Percentiles rank a stretch among this genome's conserved stretches.
phyloP scores from a whole-genome alignment of 2,888 invertebrate species.

The Apodemia hepburni region DNA sequence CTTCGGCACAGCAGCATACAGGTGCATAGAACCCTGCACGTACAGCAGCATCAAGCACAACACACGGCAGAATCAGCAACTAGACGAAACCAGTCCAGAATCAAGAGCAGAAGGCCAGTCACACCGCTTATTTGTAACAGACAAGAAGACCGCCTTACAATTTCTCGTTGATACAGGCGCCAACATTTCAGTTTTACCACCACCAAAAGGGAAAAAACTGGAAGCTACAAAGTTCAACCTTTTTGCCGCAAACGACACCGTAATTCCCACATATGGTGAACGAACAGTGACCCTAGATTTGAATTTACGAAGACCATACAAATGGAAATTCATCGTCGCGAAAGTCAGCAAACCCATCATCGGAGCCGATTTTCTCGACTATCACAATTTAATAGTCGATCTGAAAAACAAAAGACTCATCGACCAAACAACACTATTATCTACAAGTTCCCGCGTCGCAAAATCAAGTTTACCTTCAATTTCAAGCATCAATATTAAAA shows the following conservation, averaged over 20 bases:
- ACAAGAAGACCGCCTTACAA: slow-evolving; percentile 9
- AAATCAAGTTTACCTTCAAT: background rate
- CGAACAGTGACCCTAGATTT: slow-evolving; percentile 15
- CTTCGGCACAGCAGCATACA: too few species aligned
- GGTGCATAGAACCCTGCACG: too few species aligned
- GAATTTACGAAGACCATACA: slow-evolving; percentile 18
- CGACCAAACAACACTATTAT: background rate
- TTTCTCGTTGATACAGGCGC: slow-evolving; percentile 10
- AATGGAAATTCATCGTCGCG: slow-evolving; percentile 21
- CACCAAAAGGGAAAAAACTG: background rate
- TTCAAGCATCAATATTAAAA: background rate
- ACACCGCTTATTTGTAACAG: slow-evolving; percentile 12
- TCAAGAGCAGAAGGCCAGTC: background rate
- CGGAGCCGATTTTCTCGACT: slow-evolving; percentile 20
- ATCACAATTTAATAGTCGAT: background rate
- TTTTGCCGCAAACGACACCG: slow-evolving; percentile 21
- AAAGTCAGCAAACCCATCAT: slow-evolving; percentile 20
- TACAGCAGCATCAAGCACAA: too few species aligned
- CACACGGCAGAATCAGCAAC: too few species aligned
- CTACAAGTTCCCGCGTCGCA: too few species aligned
- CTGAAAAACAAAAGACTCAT: background rate
- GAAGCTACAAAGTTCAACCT: slow-evolving; percentile 7
- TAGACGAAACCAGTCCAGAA: too few species aligned
- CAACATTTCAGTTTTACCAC: slow-evolving; percentile 18
- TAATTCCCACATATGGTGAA: slow-evolving; percentile 20